A percentile compares a stretch with the other conserved stretches of the same genome.
These are phyloP conservation scores for Philhelius pedissequus DNA, from an alignment of 2,888 invertebrate genomes.

Conservation along the genomic window DNA sequence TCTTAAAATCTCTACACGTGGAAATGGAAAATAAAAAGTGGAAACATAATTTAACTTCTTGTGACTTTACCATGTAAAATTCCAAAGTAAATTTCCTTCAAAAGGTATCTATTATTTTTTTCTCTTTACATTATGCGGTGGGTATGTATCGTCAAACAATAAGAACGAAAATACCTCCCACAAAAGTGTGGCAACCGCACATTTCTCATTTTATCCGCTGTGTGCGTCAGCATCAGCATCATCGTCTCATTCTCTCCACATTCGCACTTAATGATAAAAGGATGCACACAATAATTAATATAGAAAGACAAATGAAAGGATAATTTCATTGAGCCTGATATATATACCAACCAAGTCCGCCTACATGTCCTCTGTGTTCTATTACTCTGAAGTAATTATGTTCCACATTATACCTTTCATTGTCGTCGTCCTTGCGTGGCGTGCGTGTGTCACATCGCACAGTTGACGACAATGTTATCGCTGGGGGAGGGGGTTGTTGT, in stretches of 20 bases:
- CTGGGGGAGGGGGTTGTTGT: not conserved
- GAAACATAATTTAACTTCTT: no score
- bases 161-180: not conserved
- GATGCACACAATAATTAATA: constrained; percentile 68
- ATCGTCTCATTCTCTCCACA: constrained; percentile 36
- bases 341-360: constrained; percentile 27
- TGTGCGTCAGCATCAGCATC: constrained; percentile 63
- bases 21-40: no score
- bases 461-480: not conserved
- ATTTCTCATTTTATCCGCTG: constrained; percentile 44
- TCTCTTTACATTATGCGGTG: not conserved
- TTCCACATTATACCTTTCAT: constrained; percentile 43
- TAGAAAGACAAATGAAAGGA: constrained; percentile 67
- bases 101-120: not conserved
- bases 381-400: constrained; percentile 47
- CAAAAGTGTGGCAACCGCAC: constrained; percentile 12
- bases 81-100: constrained; percentile 18
- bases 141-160: not conserved
- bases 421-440: not conserved
- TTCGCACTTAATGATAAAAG: constrained; percentile 66
- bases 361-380: constrained; percentile 11
- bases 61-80: constrained; percentile 2
- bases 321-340: constrained; percentile 59
- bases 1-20: no score
- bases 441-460: not conserved